A percentile compares a stretch with the other conserved stretches of the same genome.
Conservation (phyloP, 2,888 invertebrate species). For the Thera obeliscata region DNA sequence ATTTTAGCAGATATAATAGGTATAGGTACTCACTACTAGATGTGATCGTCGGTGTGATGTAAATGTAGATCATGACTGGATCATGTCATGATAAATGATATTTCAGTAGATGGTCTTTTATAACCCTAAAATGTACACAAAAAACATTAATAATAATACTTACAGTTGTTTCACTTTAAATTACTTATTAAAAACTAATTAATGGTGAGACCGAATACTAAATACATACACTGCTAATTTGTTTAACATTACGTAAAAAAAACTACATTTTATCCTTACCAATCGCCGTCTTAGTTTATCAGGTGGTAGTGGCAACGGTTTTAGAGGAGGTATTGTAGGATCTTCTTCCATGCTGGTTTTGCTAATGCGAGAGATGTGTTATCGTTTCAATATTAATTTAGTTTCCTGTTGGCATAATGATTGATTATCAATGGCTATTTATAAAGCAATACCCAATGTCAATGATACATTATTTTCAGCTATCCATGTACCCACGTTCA, state of each 20-base stretch:
- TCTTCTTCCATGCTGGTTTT: slow-evolving; percentile 10
- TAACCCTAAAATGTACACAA: slow-evolving; percentile 18
- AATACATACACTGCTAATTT: neutral
- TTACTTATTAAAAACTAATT: too few species aligned
- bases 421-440: slow-evolving; percentile 25
- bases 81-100: slow-evolving; percentile 1
- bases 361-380: neutral
- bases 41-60: too few species aligned
- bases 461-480: slow-evolving; percentile 2
- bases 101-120: slow-evolving; percentile 16
- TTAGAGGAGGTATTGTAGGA: slow-evolving; percentile 13
- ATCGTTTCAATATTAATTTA: slow-evolving; percentile 4
- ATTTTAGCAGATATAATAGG: too few species aligned
- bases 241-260: neutral
- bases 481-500: neutral
- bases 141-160: neutral
- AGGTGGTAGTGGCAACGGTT: slow-evolving; percentile 23
- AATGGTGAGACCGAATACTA: neutral
- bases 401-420: slow-evolving; percentile 23
- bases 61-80: neutral
- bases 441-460: slow-evolving; percentile 15
- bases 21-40: neutral
- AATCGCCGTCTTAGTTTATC: slow-evolving; percentile 30
- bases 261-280: slow-evolving; percentile 15
- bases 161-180: too few species aligned